Conservation (phyloP, 2,888 invertebrate species). For the Rhyacophila evoluta region DNA sequence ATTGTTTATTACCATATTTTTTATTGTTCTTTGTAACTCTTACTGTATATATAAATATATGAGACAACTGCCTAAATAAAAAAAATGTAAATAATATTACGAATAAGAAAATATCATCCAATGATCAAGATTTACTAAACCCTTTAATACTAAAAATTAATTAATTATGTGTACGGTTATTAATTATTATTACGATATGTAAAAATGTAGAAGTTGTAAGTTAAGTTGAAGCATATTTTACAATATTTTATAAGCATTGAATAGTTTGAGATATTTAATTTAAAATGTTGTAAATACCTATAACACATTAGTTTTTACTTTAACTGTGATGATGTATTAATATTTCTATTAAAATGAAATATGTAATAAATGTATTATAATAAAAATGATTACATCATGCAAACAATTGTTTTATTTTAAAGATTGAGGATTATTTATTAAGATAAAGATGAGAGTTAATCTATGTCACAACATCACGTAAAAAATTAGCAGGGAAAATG, state of each 20-base stretch:
- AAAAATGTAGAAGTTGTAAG: slow-evolving; percentile 19
- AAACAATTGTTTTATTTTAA: slow-evolving; percentile 9
- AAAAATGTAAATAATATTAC: slow-evolving; percentile 10
- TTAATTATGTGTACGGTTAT: background rate
- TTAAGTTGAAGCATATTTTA: slow-evolving; percentile 35
- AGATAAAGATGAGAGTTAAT: too few species aligned
- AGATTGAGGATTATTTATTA: too few species aligned
- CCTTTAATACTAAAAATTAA: background rate
- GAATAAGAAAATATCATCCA: slow-evolving; percentile 27
- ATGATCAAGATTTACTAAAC: slow-evolving; percentile 25
- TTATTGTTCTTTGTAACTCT: slow-evolving; percentile 1
- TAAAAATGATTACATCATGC: slow-evolving; percentile 35
- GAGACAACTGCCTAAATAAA: slow-evolving; percentile 20
- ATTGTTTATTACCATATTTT: background rate
- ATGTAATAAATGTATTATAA: slow-evolving; percentile 52
- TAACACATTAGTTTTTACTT: slow-evolving; percentile 52
- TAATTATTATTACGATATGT: background rate
- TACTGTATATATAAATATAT: background rate
- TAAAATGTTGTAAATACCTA: slow-evolving; percentile 49
- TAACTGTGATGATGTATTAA: slow-evolving; percentile 55
- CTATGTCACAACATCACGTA: too few species aligned
- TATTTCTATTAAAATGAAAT: slow-evolving; percentile 52
- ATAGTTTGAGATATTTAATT: slow-evolving; percentile 52
- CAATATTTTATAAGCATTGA: slow-evolving; percentile 46
- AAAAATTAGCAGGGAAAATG: too few species aligned